Conservation (phyloP, 2,113 vertebrate genomes). For the Pyrgilauda ruficollis region DNA sequence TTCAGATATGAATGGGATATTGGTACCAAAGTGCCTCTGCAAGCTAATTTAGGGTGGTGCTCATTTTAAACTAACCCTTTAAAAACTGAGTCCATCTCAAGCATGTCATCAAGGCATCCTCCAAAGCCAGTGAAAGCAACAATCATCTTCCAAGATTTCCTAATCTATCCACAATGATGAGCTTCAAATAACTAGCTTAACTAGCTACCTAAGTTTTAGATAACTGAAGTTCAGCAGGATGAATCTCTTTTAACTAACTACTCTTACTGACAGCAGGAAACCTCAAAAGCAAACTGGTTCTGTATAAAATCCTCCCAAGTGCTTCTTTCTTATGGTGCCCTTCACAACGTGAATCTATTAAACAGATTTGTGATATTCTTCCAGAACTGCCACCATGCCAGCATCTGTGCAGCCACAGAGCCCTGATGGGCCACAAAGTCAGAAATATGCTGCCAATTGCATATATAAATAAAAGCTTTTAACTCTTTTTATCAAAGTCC, state of each 20-base stretch:
- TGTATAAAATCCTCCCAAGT: background rate
- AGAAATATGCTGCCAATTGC: constrained; percentile 24
- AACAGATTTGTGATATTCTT: background rate
- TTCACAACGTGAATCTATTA: constrained; percentile 41
- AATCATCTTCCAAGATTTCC: background rate
- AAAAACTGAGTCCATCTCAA: background rate
- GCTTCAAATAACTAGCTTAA: background rate
- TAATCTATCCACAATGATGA: background rate
- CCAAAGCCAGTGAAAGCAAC: background rate
- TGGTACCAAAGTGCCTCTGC: background rate
- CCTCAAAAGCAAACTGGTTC: background rate
- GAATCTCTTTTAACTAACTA: background rate
- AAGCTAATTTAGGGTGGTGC: background rate
- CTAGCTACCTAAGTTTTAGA: background rate
- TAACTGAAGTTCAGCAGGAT: background rate
- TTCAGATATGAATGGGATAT: background rate
- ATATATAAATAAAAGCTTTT: constrained; percentile 41
- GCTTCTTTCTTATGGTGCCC: background rate
- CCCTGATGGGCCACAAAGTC: background rate
- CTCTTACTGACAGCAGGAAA: background rate
- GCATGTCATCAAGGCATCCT: background rate
- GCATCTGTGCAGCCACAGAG: background rate
- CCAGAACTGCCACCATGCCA: constrained; percentile 15
- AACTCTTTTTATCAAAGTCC: constrained; percentile 3
- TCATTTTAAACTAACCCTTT: background rate